phyloP scores from a whole-genome alignment of 2,113 vertebrate genomes.

The Rhinolophus sinicus region DNA sequence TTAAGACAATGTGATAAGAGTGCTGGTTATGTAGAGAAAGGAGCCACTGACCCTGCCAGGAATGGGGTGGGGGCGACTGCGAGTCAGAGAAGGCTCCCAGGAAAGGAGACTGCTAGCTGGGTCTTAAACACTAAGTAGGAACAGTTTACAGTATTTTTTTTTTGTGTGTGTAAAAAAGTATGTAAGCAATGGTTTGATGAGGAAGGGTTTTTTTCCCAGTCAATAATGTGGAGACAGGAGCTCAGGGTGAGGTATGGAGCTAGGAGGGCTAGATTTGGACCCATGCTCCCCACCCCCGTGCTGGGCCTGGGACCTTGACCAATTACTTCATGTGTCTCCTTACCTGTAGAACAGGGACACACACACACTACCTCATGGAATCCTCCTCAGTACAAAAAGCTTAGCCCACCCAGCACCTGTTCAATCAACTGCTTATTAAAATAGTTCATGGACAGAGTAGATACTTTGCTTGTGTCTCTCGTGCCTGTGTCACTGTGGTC shows the following conservation, averaged over 20 bases:
- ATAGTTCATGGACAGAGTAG: background rate
- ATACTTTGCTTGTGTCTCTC: background rate
- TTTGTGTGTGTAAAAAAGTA: background rate
- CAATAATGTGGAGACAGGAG: background rate
- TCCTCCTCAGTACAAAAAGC: background rate
- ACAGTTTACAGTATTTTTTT: background rate
- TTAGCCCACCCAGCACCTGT: background rate
- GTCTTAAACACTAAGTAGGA: background rate
- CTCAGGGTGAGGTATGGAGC: background rate
- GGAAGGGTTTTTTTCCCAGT: background rate
- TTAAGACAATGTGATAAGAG: background rate
- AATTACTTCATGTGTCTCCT: background rate
- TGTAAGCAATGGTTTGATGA: background rate
- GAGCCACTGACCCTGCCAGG: background rate
- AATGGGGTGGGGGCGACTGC: rapidly evolving
- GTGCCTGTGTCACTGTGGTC: background rate
- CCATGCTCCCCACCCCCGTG: too few relatives aligned
- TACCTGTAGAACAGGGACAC: too few relatives aligned
- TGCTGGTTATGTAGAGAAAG: rapidly evolving
- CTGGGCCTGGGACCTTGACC: background rate
- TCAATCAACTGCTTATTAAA: background rate
- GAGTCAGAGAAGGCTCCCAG: background rate
- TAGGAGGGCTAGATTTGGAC: background rate
- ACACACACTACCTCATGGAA: rapidly evolving
- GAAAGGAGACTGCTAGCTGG: background rate